Base-by-base conservation (phyloP, 2,113 vertebrate genomes). In the Montifringilla adamsi region DNA sequence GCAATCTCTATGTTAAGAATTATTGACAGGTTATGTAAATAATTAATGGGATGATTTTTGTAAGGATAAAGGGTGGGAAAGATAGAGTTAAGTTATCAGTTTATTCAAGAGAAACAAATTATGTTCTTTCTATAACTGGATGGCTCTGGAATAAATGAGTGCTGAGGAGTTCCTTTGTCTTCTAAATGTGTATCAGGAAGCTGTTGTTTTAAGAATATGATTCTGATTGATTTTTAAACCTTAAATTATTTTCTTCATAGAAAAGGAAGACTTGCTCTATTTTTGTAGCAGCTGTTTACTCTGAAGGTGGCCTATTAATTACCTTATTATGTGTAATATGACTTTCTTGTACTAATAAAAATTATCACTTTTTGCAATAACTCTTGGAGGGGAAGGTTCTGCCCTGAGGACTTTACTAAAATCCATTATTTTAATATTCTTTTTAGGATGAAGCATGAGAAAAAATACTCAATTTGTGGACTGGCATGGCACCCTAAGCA, bases 361-460 rank as follows among this genome's bases (percentile, higher is more conserved):
- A 20, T 37, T 46, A 9, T 19, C 4, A 5, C 21, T 52, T 78
- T 44, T 46, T 84, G 18, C 49, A 47, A 1, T 79, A 82, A 64
- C 24, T 74, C 50, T 43, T 43, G 35, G 35, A n/a, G 20, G 5
- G 24, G n/a, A 73, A 8, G 27, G 33, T 89, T 76, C 37, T 92
- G 18, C 58, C 14, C 35, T 37, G 59, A 83, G 55, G 11, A 63
- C 2, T 17, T 86, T 86, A 37, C 35, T 90, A 41, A 77, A 64
- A 28, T 35, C 14, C 37, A 18, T 49, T 81, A 1, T 63, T 91
- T 81, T 73, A 16, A 24, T 73, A 4, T 86, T 47, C 27, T 67
- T 94, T 95, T 90, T 94, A 99, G 99, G 91, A 98, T 98, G 95
- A 99, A 99, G 66, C 99, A 99, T 26, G 99, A 99, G 91, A 99